These are phyloP conservation scores for Globicephala melas DNA, from an alignment of 2,113 vertebrate genomes.

Conservation along the genomic window DNA sequence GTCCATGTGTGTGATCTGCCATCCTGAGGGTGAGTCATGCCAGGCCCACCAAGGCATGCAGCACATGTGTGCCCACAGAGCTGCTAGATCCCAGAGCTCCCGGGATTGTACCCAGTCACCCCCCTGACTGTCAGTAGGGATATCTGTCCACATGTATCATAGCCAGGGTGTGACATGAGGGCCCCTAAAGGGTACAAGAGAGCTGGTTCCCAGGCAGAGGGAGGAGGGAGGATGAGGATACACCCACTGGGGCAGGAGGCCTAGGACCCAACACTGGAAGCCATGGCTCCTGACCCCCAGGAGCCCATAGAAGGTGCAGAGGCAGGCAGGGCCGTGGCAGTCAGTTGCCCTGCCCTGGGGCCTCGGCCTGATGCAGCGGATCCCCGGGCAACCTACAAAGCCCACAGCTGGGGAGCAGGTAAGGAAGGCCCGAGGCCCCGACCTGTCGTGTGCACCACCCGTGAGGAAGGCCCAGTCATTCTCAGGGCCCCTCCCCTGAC, in stretches of 20 bases:
- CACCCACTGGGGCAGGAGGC: not conserved
- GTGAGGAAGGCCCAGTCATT: not conserved
- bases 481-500: too few relatives aligned
- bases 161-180: not conserved
- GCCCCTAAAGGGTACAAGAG: fast-evolving
- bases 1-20: not conserved
- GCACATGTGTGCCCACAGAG: not conserved
- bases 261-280: not conserved
- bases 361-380: not conserved
- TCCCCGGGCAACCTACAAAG: too few relatives aligned
- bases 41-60: not conserved
- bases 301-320: not conserved
- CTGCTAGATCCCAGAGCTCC: not conserved
- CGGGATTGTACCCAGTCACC: too few relatives aligned
- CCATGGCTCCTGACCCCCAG: not conserved
- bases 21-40: too few relatives aligned
- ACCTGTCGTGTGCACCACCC: too few relatives aligned
- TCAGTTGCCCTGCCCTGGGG: not conserved
- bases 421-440: not conserved
- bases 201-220: not conserved
- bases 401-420: not conserved
- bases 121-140: not conserved
- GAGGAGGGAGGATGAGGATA: not conserved
- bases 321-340: not conserved
- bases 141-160: not conserved